These are phyloP conservation scores for Cotesia congregata DNA, from an alignment of 2,888 invertebrate species.

Conservation along the genomic window DNA sequence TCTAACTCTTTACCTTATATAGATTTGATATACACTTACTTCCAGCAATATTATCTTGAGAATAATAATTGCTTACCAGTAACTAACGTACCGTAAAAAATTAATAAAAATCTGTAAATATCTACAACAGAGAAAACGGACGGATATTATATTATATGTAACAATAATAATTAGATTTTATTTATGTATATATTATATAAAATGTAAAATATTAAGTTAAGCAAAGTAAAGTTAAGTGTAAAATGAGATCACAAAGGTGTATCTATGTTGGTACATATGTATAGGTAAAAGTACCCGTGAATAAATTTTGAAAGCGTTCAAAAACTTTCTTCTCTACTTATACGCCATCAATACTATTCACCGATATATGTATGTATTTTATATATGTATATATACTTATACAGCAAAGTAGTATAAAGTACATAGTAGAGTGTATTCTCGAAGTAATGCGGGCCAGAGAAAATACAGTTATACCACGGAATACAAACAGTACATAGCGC, in stretches of 20 bases:
- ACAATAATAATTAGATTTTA: neutral
- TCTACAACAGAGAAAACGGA: neutral
- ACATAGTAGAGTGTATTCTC: neutral
- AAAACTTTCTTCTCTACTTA: constrained; percentile 8
- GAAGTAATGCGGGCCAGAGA: constrained; percentile 25
- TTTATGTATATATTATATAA: neutral
- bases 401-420: neutral
- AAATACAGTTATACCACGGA: constrained; percentile 38
- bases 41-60: neutral
- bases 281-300: constrained; percentile 23
- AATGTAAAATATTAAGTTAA: too few species aligned
- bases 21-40: constrained; percentile 1
- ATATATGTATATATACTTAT: constrained; percentile 1
- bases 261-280: neutral
- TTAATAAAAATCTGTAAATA: neutral
- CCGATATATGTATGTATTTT: neutral
- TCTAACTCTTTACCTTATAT: constrained; percentile 1
- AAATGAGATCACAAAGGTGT: constrained; percentile 22
- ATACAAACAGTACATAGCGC: constrained; percentile 32
- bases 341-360: neutral
- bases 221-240: neutral
- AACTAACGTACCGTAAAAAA: neutral
- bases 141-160: too few species aligned
- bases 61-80: neutral
- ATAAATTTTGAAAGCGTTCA: constrained; percentile 12